These are phyloP conservation scores for Hypotaenidia okinawae DNA, from an alignment of 2,797 vertebrate species.

Conservation along the genomic window DNA sequence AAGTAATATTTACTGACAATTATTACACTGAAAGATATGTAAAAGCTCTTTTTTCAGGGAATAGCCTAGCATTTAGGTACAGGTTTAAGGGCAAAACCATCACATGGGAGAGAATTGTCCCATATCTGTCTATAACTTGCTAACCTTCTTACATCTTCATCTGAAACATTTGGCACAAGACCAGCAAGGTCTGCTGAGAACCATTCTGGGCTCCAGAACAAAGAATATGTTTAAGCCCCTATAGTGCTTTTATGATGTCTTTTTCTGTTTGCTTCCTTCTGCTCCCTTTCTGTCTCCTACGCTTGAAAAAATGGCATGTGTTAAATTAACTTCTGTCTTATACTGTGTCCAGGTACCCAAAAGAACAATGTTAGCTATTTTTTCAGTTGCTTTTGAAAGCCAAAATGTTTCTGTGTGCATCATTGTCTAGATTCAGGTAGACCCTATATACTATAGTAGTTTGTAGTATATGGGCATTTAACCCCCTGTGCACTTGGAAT, in stretches of 20 bases:
- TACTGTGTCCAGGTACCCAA: background rate
- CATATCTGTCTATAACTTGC: background rate
- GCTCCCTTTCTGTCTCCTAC: background rate
- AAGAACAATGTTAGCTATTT: background rate
- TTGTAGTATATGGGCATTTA: background rate
- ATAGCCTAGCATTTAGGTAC: background rate
- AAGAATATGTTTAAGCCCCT: background rate
- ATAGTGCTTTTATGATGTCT: background rate
- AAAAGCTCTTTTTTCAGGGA: background rate
- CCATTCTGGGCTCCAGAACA: background rate
- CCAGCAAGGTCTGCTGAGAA: background rate
- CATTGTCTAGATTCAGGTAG: background rate
- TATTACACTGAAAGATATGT: background rate
- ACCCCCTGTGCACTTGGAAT: fast-evolving
- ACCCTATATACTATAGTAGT: background rate
- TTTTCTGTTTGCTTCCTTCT: background rate
- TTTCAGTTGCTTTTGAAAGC: background rate
- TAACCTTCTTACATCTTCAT: background rate
- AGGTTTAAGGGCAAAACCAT: background rate
- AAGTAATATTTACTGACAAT: background rate
- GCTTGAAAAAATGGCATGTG: background rate
- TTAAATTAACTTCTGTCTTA: background rate
- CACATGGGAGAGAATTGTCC: background rate
- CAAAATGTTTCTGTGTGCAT: background rate
- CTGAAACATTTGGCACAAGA: background rate